Conservation (phyloP, 2,888 invertebrate species). For the Leucozona laternaria region DNA sequence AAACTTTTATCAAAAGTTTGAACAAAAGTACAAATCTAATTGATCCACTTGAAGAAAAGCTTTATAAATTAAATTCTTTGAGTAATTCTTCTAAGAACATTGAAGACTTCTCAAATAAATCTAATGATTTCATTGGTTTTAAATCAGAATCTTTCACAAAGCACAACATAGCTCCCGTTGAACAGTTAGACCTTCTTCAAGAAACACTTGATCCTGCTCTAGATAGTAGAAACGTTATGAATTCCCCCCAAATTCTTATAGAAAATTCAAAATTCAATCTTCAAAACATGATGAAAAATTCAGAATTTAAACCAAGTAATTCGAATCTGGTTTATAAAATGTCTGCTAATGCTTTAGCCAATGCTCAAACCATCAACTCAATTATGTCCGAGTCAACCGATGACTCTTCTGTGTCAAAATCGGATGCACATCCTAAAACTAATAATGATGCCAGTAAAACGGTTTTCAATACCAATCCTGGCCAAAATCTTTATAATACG, state of each 20-base stretch:
- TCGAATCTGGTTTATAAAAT: conserved; percentile 15
- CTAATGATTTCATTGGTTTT: background rate
- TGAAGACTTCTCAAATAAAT: background rate
- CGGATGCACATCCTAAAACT: background rate
- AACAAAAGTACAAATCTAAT: conserved; percentile 3
- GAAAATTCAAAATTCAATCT: background rate
- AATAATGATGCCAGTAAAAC: conserved; percentile 2
- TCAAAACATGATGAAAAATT: conserved; percentile 20
- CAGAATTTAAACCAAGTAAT: conserved; percentile 16
- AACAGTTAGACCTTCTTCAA: conserved; percentile 28
- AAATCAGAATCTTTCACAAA: conserved; percentile 28
- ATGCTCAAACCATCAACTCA: conserved; percentile 40
- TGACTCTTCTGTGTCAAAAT: conserved; percentile 45
- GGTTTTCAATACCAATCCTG: conserved; percentile 13
- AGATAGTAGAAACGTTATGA: background rate
- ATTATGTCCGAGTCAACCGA: conserved; percentile 47
- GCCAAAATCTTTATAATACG: conserved; percentile 27
- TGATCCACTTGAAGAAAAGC: background rate
- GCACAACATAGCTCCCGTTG: background rate
- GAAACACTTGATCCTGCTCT: conserved; percentile 3
- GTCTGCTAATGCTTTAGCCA: conserved; percentile 42
- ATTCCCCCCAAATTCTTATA: background rate
- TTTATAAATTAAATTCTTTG: background rate
- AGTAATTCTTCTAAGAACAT: background rate
- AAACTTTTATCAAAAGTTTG: conserved; percentile 30